Conservation (phyloP, 2,888 invertebrate species). For the Melanostoma mellinum region DNA sequence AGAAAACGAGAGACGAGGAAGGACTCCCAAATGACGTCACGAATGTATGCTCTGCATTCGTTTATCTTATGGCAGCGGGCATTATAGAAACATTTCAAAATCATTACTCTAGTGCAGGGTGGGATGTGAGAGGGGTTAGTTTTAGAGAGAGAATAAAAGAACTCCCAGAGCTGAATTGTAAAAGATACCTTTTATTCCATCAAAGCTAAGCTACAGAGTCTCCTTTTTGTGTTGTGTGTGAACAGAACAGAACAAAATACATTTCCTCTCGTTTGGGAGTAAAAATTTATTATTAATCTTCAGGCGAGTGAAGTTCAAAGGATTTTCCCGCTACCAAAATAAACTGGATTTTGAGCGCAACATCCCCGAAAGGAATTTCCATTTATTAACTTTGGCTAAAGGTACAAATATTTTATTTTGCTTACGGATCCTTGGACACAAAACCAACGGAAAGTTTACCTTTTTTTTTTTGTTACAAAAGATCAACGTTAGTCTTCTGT, state of each 20-base stretch:
- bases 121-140: too few species aligned
- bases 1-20: neutral
- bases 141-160: too few species aligned
- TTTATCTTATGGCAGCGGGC: too few species aligned
- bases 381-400: slow-evolving; percentile 47
- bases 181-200: slow-evolving; percentile 8
- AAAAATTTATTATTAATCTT: slow-evolving; percentile 53
- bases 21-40: neutral
- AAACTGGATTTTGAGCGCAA: slow-evolving; percentile 6
- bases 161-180: neutral
- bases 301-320: slow-evolving; percentile 48
- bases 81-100: too few species aligned
- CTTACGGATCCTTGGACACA: slow-evolving; percentile 16
- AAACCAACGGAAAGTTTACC: neutral
- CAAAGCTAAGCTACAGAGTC: neutral
- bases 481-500: slow-evolving; percentile 22
- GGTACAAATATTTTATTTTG: slow-evolving; percentile 14
- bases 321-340: slow-evolving; percentile 14
- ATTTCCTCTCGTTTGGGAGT: slow-evolving; percentile 11
- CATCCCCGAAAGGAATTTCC: slow-evolving; percentile 23
- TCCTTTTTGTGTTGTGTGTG: neutral
- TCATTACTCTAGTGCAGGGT: too few species aligned
- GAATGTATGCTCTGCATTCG: neutral
- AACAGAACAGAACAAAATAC: neutral
- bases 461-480: neutral